These are phyloP conservation scores for Gopherus evgoodei DNA, from an alignment of 2,113 vertebrate genomes.

Conservation along the genomic window DNA sequence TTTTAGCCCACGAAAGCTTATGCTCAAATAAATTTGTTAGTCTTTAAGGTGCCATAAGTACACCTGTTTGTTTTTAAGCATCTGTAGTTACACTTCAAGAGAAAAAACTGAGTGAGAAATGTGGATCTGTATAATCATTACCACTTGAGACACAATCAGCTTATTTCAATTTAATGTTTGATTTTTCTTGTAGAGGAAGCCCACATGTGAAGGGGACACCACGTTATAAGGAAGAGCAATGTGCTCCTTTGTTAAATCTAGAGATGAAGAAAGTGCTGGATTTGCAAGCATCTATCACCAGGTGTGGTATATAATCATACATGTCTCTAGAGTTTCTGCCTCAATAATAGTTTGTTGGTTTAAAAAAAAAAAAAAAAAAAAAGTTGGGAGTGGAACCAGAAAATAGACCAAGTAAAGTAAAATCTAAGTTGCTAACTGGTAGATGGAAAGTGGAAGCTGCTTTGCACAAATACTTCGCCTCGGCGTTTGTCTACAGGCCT, in stretches of 20 bases:
- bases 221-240: conserved; percentile 97
- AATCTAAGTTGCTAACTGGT: neutral
- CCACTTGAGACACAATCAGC: accelerated
- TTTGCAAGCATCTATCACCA: conserved; percentile 94
- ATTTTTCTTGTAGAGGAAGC: conserved; percentile 85
- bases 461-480: neutral
- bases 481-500: neutral
- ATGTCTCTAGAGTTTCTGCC: neutral
- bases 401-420: neutral
- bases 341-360: neutral
- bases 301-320: conserved; percentile 76
- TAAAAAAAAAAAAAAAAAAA: neutral
- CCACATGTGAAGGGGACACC: conserved; percentile 90
- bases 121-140: accelerated
- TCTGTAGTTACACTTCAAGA: neutral
- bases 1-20: too few species aligned
- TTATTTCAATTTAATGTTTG: neutral
- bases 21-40: too few species aligned
- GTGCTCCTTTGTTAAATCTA: conserved; percentile 91
- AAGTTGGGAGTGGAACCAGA: neutral
- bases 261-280: conserved; percentile 96
- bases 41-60: too few species aligned
- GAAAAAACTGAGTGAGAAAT: neutral
- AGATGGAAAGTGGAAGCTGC: neutral
- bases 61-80: neutral